phyloP scores from a whole-genome alignment of 1,140 invertebrate species.

The Macrobrachium nipponense region DNA sequence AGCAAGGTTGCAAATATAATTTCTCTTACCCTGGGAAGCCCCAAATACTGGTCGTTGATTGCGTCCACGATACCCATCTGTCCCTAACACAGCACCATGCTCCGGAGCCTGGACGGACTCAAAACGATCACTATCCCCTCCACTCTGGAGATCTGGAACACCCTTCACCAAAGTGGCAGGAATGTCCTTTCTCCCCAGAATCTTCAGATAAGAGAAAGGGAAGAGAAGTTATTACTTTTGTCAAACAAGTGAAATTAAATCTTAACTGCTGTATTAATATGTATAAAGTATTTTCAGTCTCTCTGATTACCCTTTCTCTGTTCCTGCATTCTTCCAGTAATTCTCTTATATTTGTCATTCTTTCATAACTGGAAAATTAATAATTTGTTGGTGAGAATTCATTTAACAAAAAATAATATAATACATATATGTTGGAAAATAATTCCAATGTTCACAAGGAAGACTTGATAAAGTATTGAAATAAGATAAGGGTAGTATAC shows the following conservation, averaged over 20 bases:
- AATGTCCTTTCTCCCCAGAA: constrained; percentile 30
- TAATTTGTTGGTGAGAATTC: background rate
- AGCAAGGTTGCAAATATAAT: background rate
- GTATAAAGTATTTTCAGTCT: too few relatives aligned
- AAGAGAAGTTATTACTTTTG: too few relatives aligned
- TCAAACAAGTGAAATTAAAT: too few relatives aligned
- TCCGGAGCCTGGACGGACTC: constrained; percentile 31
- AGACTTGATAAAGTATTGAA: too few relatives aligned
- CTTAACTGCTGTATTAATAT: too few relatives aligned
- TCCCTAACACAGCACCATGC: background rate
- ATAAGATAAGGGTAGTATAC: too few relatives aligned
- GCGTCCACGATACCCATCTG: too few relatives aligned
- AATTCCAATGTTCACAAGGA: too few relatives aligned
- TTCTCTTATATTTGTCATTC: background rate
- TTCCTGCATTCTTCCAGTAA: too few relatives aligned
- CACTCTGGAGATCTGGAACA: constrained; percentile 9
- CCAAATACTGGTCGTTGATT: constrained; percentile 13
- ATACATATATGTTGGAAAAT: too few relatives aligned
- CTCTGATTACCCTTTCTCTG: too few relatives aligned
- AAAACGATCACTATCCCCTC: constrained; percentile 18
- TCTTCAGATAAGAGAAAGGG: background rate
- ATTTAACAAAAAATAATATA: too few relatives aligned
- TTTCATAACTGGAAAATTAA: background rate
- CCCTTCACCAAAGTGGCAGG: background rate
- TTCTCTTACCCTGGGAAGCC: background rate